Percentiles rank a stretch among this genome's conserved stretches.
Conservation (phyloP, 2,888 invertebrate species). For the Calliphora vomitoria region DNA sequence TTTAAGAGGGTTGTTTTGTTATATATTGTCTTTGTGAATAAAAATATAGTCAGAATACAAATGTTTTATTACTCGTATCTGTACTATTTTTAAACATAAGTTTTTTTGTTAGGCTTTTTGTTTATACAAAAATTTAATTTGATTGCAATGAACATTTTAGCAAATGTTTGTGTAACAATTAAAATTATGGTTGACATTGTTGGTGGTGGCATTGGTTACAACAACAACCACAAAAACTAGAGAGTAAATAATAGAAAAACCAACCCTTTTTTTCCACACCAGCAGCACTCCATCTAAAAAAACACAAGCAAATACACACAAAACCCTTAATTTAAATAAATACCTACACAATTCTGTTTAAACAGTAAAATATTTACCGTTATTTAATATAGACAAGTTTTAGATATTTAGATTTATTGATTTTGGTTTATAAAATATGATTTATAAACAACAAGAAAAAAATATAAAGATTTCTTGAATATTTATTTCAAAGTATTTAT, state of each 20-base stretch:
- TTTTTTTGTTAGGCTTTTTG: not conserved
- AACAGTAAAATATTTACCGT: not conserved
- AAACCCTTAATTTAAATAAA: conserved; percentile 8
- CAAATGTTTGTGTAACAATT: conserved; percentile 70
- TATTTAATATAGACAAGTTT: not conserved
- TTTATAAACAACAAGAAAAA: not conserved
- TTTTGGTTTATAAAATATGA: not conserved
- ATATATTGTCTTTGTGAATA: conserved; percentile 35
- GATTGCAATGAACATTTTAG: conserved; percentile 42
- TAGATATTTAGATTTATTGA: not conserved
- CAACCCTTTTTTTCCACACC: not conserved
- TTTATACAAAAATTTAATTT: not conserved
- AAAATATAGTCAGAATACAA: conserved; percentile 39
- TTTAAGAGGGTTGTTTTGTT: conserved; percentile 66
- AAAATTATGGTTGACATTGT: conserved; percentile 70
- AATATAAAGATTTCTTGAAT: not conserved
- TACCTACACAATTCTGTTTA: not conserved
- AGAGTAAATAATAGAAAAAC: conserved; percentile 5
- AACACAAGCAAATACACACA: not conserved
- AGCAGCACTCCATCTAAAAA: not conserved
- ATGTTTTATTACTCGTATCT: conserved; percentile 52
- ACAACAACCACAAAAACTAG: not conserved
- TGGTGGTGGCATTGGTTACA: conserved; percentile 39
- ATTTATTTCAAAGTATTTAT: conserved; percentile 30
- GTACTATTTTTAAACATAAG: conserved; percentile 48